phyloP scores from a whole-genome alignment of 2,888 invertebrate genomes.

The Drymonia ruficornis region DNA sequence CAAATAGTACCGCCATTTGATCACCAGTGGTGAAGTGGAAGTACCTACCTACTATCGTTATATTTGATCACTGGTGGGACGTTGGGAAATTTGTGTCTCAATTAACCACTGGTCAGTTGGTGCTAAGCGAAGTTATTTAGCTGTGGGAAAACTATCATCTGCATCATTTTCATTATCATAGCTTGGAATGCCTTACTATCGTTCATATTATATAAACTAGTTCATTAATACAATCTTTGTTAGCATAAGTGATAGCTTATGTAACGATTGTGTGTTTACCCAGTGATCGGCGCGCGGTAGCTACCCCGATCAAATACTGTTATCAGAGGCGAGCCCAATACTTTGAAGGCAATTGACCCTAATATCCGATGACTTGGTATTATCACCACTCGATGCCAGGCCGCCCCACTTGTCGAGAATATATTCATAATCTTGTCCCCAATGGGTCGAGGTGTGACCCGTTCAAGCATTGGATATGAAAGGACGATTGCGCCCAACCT shows the following conservation, averaged over 20 bases:
- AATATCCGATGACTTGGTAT: slow-evolving; percentile 66
- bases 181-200: slow-evolving; percentile 4
- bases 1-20: too few relatives aligned
- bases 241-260: slow-evolving; percentile 48
- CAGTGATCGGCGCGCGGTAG: slow-evolving; percentile 52
- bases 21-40: too few relatives aligned
- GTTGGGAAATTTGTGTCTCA: too few relatives aligned
- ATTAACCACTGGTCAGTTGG: too few relatives aligned
- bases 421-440: slow-evolving; percentile 17
- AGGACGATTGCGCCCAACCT: too few relatives aligned
- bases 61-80: too few relatives aligned
- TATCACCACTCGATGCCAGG: slow-evolving; percentile 51
- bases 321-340: slow-evolving; percentile 70
- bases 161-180: not conserved
- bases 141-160: too few relatives aligned
- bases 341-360: slow-evolving; percentile 69
- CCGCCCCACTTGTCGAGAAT: slow-evolving; percentile 33
- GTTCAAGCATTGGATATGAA: too few relatives aligned
- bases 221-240: slow-evolving; percentile 36
- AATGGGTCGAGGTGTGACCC: slow-evolving; percentile 24
- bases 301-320: slow-evolving; percentile 58
- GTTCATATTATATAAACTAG: not conserved
- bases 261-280: slow-evolving; percentile 55
- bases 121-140: too few relatives aligned
- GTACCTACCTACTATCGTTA: too few relatives aligned